Base-by-base conservation (phyloP, 2,113 vertebrate genomes). In the Petroica traversi region DNA sequence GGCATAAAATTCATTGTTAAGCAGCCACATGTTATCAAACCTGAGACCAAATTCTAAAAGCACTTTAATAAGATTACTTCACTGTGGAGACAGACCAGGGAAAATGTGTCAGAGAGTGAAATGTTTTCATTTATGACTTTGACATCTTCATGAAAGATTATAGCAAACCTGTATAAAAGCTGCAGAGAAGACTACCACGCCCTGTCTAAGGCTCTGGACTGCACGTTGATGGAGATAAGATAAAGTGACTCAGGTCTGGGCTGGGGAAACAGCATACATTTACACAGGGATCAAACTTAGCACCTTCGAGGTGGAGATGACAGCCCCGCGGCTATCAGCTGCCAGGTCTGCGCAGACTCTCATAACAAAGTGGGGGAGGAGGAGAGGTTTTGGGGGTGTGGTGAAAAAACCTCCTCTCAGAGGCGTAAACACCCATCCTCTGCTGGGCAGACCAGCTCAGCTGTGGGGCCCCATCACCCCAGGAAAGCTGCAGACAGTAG, bases 241-340 rank as follows among this genome's bases (percentile, higher is more conserved):
- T 11, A 19, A 75, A 75, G 34, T 33, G 16, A 49, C 43, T 49
- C 55, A 61, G 55, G 12, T 33, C 34, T 61, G 43, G 43, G 34
- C 34, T 61, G 34, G 34, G 16, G 22, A 19, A 19, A 38, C 25
- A 33, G 22, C 33, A 33, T 25, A 9, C 5, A 48, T 48, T 38
- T 26, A 31, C 15, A 46, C 41, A 36, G 41, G 19, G 54, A 36
- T 48, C 43, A 59, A 59, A 3, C 6, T 48, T 31, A 59, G 26
- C n/a, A 58, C 14, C 11, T 36, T 59, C 0, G 2, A 9, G 12
- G 14, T 14, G 20, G 11, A 59, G n/a, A 24, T n/a, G 12, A 38
- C n/a, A 38, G 41, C 16, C 12, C 12, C 1, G 0, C 46, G 20
- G 5, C 12, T 48, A 6, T 75, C n/a, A 38, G n/a, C n/a, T 59